Base-by-base conservation (phyloP, 2,888 invertebrate genomes). In the Erebia palarica region DNA sequence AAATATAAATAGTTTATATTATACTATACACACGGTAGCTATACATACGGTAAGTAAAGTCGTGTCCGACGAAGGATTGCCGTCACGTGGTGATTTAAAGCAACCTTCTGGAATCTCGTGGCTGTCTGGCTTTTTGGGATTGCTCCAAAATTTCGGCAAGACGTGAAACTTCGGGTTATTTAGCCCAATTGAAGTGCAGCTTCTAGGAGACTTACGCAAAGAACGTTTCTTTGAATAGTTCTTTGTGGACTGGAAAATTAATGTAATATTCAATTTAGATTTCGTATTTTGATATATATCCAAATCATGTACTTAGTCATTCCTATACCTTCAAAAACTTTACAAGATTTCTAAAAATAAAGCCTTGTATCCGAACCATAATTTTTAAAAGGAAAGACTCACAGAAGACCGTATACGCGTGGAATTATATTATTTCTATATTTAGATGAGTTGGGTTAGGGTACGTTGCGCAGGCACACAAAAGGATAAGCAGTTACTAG, bases 1-100 rank as follows among this genome's bases (percentile, higher is more conserved):
- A 11, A 47, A 13, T 47, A 47, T 11, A 47, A 47, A 47, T 10
- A 47, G 13, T 49, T 13, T 44, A 3, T 44, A 44, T 11, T 16
- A 18, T 18, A n/a, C 14, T 18, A 55, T 18, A n/a, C n/a, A n/a
- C n/a, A n/a, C n/a, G 11, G 36, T 36, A 36, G 7, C 36, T 14
- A 58, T 63, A 57, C 57, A 16, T 57, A 66, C 66, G 14, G 13
- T 57, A 14, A 85, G 86, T 80, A 86, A 77, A 71, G 84, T 81
- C n/a, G 83, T 78, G 72, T 86, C 86, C 0, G 89, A 88, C 59
- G 82, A 79, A 0, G 84, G 85, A 58, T 78, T 69, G 11, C 78
- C 80, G 18, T 85, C 84, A 7, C 76, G 69, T 1, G 80, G 76
- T 42, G 75, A 73, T 72, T 76, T 82, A 1, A 47, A 73, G 8